Evolutionary conservation across 2,113 vertebrate genomes (phyloP).

Genomic region (Rhegmatorhina hoffmannsi): DNA sequence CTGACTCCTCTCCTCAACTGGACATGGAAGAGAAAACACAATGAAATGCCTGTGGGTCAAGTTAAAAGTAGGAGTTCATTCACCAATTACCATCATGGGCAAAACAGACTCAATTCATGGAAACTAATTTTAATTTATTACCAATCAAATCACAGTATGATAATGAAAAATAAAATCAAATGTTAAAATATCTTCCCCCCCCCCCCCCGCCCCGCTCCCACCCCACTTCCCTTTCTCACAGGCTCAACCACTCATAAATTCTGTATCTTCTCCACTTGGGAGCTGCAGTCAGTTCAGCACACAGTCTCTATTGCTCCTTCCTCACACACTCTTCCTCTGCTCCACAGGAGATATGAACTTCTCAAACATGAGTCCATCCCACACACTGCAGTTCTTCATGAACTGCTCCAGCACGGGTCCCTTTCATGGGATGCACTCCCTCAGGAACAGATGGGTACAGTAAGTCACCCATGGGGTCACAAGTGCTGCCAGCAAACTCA

Average conservation of each 20-base stretch:
- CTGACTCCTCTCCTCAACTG: background rate
- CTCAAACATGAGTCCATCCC: background rate
- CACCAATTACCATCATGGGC: fast-evolving
- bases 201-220: too few species aligned
- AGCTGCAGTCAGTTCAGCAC: background rate
- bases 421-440: background rate
- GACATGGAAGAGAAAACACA: background rate
- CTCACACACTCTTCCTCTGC: background rate
- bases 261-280: fast-evolving
- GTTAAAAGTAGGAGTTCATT: background rate
- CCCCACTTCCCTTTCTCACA: background rate
- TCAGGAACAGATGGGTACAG: background rate
- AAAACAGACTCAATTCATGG: background rate
- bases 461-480: background rate
- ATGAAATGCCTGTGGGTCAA: background rate
- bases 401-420: background rate
- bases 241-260: background rate
- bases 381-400: background rate
- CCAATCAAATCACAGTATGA: background rate
- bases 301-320: fast-evolving
- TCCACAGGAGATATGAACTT: background rate
- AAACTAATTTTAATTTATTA: background rate
- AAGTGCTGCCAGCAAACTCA: background rate
- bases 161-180: background rate
- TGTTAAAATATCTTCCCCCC: background rate